These are phyloP conservation scores for Watsonalla cultraria DNA, from an alignment of 2,888 invertebrate genomes.

Conservation along the genomic window DNA sequence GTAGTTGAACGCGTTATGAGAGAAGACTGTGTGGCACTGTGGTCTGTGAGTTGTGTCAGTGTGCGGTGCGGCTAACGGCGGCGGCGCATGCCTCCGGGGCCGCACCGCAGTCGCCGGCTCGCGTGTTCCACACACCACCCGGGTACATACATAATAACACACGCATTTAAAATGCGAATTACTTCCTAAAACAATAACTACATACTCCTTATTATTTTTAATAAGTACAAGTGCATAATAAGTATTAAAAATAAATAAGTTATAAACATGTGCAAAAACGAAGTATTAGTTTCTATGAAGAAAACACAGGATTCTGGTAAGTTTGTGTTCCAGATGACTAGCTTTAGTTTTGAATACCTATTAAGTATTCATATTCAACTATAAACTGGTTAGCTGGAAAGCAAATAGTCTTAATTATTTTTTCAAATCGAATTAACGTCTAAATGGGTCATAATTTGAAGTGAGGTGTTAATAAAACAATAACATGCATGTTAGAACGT, in stretches of 20 bases:
- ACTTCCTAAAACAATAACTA: background rate
- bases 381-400: too few species aligned
- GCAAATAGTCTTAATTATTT: too few species aligned
- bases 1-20: background rate
- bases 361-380: too few species aligned
- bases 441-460: slow-evolving; percentile 2
- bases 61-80: slow-evolving; percentile 2
- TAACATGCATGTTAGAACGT: background rate
- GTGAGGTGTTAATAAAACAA: slow-evolving; percentile 4
- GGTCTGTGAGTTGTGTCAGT: background rate
- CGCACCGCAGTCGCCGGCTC: slow-evolving; percentile 25
- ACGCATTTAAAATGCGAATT: background rate
- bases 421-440: too few species aligned
- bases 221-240: slow-evolving; percentile 16
- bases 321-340: slow-evolving; percentile 17
- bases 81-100: slow-evolving; percentile 7
- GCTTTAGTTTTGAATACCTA: too few species aligned
- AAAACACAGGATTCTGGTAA: slow-evolving; percentile 49
- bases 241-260: slow-evolving; percentile 6
- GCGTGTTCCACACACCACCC: slow-evolving; percentile 20
- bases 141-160: slow-evolving; percentile 13
- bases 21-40: too few species aligned
- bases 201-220: background rate
- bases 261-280: slow-evolving; percentile 56
- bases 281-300: slow-evolving; percentile 53